Percentiles rank a stretch among this genome's conserved stretches.
These are phyloP conservation scores for Pachliopta kotzebuea DNA, from an alignment of 2,888 invertebrate species.

Conservation along the genomic window DNA sequence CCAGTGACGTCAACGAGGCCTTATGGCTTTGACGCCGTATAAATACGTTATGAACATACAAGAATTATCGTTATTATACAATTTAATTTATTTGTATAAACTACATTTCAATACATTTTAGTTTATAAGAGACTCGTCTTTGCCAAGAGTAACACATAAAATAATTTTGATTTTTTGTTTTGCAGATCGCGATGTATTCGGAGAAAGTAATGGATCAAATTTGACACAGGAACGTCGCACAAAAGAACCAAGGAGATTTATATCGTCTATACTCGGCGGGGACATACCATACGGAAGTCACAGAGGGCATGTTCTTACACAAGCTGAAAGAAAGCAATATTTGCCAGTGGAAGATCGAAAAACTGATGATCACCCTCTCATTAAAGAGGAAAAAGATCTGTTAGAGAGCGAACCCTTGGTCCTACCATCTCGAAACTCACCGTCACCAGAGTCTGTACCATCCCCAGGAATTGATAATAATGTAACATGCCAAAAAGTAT, in stretches of 20 bases:
- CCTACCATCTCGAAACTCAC: slow-evolving; percentile 73
- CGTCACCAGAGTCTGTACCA: slow-evolving; percentile 78
- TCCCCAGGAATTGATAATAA: slow-evolving; percentile 84
- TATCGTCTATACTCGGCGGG: slow-evolving; percentile 90
- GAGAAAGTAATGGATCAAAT: slow-evolving; percentile 58
- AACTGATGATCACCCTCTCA: slow-evolving; percentile 72
- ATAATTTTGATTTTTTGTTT: slow-evolving; percentile 27
- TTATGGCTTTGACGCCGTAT: slow-evolving; percentile 67
- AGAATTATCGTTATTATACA: slow-evolving; percentile 47
- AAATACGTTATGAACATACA: slow-evolving; percentile 69
- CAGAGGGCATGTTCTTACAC: slow-evolving; percentile 87
- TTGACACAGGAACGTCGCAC: slow-evolving; percentile 56
- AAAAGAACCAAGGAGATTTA: slow-evolving; percentile 83
- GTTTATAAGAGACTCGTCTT: neutral
- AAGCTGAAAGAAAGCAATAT: slow-evolving; percentile 91
- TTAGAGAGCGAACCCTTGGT: slow-evolving; percentile 83
- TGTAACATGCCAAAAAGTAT: slow-evolving; percentile 85
- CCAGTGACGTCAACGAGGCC: slow-evolving; percentile 77
- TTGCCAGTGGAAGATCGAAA: slow-evolving; percentile 83
- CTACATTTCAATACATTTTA: neutral
- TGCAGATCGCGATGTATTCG: slow-evolving; percentile 78
- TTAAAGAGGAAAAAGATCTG: slow-evolving; percentile 83
- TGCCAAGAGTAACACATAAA: neutral
- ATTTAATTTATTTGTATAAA: neutral
- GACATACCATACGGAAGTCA: slow-evolving; percentile 90